A percentile compares a stretch with the other conserved stretches of the same genome.
Evolutionary conservation across 2,888 invertebrate species (phyloP).

Genomic region (Parapristionchus giblindavisi): DNA sequence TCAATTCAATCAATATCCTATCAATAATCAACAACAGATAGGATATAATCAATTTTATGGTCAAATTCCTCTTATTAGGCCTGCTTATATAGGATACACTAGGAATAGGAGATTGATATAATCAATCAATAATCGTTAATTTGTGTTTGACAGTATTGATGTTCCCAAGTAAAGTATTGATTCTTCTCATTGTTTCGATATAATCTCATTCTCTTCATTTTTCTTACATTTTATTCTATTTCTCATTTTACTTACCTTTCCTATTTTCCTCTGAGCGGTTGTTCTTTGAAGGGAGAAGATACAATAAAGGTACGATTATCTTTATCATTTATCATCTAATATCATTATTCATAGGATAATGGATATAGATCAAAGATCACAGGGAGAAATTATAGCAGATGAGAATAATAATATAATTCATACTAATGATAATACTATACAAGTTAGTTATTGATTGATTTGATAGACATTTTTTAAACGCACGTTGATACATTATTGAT

Average conservation of each 20-base stretch:
- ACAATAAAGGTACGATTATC: not conserved
- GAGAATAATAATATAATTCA: not conserved
- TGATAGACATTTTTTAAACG: too few species aligned
- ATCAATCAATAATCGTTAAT: not conserved
- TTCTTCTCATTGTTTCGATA: not conserved
- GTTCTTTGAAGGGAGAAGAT: too few species aligned
- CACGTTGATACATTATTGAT: not conserved
- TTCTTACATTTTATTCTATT: conserved; percentile 17
- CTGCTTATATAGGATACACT: conserved; percentile 7
- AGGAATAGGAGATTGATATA: conserved; percentile 7
- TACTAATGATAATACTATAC: too few species aligned
- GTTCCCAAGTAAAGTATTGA: not conserved
- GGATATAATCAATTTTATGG: too few species aligned
- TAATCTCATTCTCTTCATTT: not conserved
- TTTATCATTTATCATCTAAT: not conserved
- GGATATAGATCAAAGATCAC: not conserved
- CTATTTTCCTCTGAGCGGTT: too few species aligned
- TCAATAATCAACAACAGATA: too few species aligned
- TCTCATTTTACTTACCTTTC: too few species aligned
- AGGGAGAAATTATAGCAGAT: conserved; percentile 18
- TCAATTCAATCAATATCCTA: not conserved
- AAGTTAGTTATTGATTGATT: not conserved
- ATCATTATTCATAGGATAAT: not conserved
- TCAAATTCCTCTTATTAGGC: not conserved
- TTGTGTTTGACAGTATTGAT: not conserved